phyloP scores from a whole-genome alignment of 2,113 vertebrate genomes.

The Epinephelus fuscoguttatus region DNA sequence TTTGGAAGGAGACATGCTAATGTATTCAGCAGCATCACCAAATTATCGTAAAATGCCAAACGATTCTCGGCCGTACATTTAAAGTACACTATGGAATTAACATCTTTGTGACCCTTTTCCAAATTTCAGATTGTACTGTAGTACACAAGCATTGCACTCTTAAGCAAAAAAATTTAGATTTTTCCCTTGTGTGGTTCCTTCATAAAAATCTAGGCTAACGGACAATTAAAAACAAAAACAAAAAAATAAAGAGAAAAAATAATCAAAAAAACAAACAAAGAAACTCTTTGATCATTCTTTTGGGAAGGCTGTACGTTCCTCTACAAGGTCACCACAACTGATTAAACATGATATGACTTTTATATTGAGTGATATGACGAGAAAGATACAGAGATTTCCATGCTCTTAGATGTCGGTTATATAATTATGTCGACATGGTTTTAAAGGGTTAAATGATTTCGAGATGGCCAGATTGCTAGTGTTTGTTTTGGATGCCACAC shows the following conservation, averaged over 20 bases:
- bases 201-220: slow-evolving; percentile 80
- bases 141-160: slow-evolving; percentile 83
- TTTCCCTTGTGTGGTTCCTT: slow-evolving; percentile 84
- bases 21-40: slow-evolving; percentile 75
- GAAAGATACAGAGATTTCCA: slow-evolving; percentile 64
- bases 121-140: slow-evolving; percentile 79
- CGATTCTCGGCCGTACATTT: slow-evolving; percentile 68
- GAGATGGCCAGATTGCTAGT: slow-evolving; percentile 74
- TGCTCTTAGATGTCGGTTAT: slow-evolving; percentile 71
- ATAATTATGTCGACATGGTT: slow-evolving; percentile 63
- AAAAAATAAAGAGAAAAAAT: slow-evolving; percentile 2
- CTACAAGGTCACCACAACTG: slow-evolving; percentile 79
- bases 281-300: slow-evolving; percentile 81
- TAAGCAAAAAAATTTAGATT: slow-evolving; percentile 55
- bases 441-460: slow-evolving; percentile 82
- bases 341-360: slow-evolving; percentile 74
- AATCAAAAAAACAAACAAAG: slow-evolving; percentile 42
- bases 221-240: slow-evolving; percentile 58
- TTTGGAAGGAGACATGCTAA: slow-evolving; percentile 75
- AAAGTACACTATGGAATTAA: slow-evolving; percentile 78
- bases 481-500: slow-evolving; percentile 63
- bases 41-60: slow-evolving; percentile 79
- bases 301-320: slow-evolving; percentile 78
- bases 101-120: slow-evolving; percentile 75
- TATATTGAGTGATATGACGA: slow-evolving; percentile 72